phyloP scores from a whole-genome alignment of 2,797 vertebrate species.

The Phoebastria nigripes region DNA sequence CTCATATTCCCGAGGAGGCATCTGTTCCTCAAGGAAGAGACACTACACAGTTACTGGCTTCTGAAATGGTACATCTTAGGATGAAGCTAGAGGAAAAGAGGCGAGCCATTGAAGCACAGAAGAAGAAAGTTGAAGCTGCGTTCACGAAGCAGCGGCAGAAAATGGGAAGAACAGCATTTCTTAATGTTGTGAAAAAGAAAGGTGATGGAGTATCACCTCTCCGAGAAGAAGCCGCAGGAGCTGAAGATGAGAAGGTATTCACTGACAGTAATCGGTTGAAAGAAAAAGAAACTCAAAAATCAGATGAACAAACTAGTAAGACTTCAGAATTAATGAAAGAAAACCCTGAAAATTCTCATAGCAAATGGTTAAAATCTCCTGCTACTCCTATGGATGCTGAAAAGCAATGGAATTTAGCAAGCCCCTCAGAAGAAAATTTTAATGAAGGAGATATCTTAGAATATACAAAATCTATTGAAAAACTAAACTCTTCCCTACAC shows the following conservation, averaged over 20 bases:
- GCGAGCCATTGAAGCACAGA: slow-evolving; percentile 96
- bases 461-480: slow-evolving; percentile 95
- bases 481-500: slow-evolving; percentile 90
- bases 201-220: slow-evolving; percentile 84
- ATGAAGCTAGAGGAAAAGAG: slow-evolving; percentile 97
- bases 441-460: slow-evolving; percentile 89
- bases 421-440: slow-evolving; percentile 77
- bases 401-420: slow-evolving; percentile 73
- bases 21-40: slow-evolving; percentile 82
- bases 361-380: slow-evolving; percentile 82
- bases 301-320: slow-evolving; percentile 57
- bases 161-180: slow-evolving; percentile 94
- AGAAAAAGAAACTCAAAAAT: slow-evolving; percentile 61
- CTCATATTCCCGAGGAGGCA: slow-evolving; percentile 87
- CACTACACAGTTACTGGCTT: slow-evolving; percentile 91
- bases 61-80: slow-evolving; percentile 93
- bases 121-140: slow-evolving; percentile 96
- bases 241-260: slow-evolving; percentile 78
- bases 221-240: slow-evolving; percentile 78
- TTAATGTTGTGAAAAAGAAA: slow-evolving; percentile 93
- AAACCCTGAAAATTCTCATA: slow-evolving; percentile 64
- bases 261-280: slow-evolving; percentile 65
- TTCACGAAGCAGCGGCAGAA: slow-evolving; percentile 93
- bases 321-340: slow-evolving; percentile 63
- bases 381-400: slow-evolving; percentile 67